phyloP scores from a whole-genome alignment of 2,797 vertebrate species.

The Xiphorhynchus erythropygius region DNA sequence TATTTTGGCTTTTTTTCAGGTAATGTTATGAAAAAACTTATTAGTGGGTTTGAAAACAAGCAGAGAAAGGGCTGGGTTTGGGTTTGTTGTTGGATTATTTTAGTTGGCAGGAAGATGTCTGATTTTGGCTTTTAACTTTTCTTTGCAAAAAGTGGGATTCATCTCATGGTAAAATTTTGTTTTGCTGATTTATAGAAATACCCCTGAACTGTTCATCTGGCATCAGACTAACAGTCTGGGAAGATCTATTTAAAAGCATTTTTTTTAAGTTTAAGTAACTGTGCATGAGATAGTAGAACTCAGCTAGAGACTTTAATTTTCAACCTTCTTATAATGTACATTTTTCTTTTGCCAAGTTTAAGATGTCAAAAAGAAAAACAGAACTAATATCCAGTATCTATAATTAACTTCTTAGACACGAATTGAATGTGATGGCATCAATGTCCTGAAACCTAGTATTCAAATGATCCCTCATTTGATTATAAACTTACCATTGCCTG shows the following conservation, averaged over 20 bases:
- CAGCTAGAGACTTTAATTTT: background rate
- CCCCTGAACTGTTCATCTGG: background rate
- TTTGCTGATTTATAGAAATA: background rate
- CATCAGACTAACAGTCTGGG: background rate
- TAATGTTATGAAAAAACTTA: background rate
- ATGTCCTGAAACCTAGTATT: background rate
- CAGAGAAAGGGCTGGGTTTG: background rate
- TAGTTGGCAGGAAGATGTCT: rapidly evolving
- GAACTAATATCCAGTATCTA: constrained; percentile 20
- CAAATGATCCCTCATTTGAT: background rate
- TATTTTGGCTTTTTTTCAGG: background rate
- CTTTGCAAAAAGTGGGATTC: background rate
- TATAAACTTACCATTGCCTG: background rate
- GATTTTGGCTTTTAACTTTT: background rate
- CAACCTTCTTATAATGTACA: background rate
- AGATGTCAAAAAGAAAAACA: constrained; percentile 20
- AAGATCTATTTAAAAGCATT: constrained; percentile 10
- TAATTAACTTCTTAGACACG: constrained; percentile 37
- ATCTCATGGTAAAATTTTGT: background rate
- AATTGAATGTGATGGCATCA: constrained; percentile 10
- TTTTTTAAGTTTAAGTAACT: constrained; percentile 31
- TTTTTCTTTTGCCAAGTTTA: constrained; percentile 33
- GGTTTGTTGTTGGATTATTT: background rate
- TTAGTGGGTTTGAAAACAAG: background rate
- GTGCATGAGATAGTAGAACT: background rate